Evolutionary conservation across 2,113 vertebrate species (phyloP).

Genomic region (Hemichromis elongatus): DNA sequence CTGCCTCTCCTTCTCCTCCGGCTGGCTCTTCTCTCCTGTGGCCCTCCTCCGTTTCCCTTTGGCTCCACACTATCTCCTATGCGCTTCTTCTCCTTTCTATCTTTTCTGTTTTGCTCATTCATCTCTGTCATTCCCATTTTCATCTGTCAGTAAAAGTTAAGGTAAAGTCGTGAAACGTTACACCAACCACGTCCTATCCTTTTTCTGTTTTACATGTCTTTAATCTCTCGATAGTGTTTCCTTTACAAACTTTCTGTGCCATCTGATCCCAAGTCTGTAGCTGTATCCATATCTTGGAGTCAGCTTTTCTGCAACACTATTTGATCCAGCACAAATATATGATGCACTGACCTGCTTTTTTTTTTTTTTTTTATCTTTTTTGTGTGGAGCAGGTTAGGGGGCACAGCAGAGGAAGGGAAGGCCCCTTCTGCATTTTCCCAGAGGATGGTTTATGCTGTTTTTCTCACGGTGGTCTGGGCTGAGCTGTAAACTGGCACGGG

Average conservation of each 20-base stretch:
- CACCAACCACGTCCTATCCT: background rate
- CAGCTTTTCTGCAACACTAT: background rate
- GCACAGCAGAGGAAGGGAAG: background rate
- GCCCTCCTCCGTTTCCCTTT: constrained; percentile 9
- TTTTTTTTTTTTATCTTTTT: background rate
- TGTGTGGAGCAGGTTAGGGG: background rate
- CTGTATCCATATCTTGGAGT: background rate
- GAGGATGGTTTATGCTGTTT: constrained; percentile 3
- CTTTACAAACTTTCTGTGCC: background rate
- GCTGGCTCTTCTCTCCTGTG: background rate
- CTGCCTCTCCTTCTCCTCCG: background rate
- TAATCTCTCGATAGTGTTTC: background rate
- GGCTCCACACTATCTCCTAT: background rate
- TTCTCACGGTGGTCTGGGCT: constrained; percentile 61
- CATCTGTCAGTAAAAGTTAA: constrained; percentile 15
- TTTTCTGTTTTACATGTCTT: background rate
- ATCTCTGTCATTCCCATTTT: background rate
- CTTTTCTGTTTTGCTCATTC: background rate
- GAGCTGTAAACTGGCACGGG: constrained; percentile 7
- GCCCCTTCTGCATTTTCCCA: constrained; percentile 14
- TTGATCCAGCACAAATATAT: background rate
- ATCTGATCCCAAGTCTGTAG: background rate
- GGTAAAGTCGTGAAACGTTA: background rate
- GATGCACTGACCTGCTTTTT: background rate
- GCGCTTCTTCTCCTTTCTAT: background rate